Evolutionary conservation across 2,113 vertebrate species (phyloP).

Genomic region (Spilogale gracilis): DNA sequence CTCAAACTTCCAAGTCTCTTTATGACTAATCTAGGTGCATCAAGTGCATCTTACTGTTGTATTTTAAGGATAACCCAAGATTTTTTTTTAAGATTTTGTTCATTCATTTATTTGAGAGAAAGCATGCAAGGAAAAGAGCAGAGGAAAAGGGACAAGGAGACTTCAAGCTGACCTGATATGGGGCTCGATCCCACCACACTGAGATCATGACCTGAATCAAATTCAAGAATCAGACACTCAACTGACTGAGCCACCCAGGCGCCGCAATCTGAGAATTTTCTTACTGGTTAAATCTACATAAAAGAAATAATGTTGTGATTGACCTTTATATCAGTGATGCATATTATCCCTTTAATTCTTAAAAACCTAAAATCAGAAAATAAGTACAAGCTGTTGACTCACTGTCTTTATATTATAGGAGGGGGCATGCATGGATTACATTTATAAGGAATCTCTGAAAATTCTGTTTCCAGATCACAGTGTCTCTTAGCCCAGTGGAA

Average conservation of each 20-base stretch:
- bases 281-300: slow-evolving; percentile 46
- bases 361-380: slow-evolving; percentile 24
- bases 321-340: not conserved
- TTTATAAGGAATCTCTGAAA: not conserved
- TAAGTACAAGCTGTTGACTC: not conserved
- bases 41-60: not conserved
- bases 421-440: not conserved
- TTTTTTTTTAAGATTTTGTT: not conserved
- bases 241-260: not conserved
- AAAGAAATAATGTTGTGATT: not conserved
- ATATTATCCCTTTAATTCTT: slow-evolving; percentile 25
- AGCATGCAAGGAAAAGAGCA: not conserved
- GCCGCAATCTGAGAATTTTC: not conserved
- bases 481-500: not conserved
- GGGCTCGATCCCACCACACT: not conserved
- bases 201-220: not conserved
- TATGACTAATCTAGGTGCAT: not conserved
- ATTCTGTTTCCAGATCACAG: slow-evolving; percentile 18
- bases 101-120: not conserved
- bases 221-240: not conserved
- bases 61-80: slow-evolving; percentile 38
- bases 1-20: not conserved
- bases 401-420: not conserved
- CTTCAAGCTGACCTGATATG: not conserved
- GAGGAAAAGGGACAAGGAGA: not conserved